Evolutionary conservation across 2,797 vertebrate genomes (phyloP).

Genomic region (Lepilemur ruficaudatus): DNA sequence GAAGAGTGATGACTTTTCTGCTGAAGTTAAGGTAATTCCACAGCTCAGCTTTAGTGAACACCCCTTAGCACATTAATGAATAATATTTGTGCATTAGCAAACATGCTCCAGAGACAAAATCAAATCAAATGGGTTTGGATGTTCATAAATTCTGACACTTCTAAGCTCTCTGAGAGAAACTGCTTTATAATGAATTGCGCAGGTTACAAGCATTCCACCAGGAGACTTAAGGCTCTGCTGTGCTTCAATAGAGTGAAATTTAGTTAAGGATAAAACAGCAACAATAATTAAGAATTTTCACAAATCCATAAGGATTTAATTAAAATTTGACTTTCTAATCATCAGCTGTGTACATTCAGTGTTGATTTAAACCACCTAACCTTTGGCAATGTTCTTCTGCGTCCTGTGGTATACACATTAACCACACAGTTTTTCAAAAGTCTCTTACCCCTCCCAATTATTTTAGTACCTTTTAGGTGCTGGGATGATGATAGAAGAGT

Average conservation of each 20-base stretch:
- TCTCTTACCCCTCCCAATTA: not conserved
- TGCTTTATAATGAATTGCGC: conserved; percentile 63
- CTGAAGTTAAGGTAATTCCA: conserved; percentile 87
- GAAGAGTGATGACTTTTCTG: conserved; percentile 89
- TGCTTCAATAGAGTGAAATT: conserved; percentile 18
- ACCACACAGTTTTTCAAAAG: not conserved
- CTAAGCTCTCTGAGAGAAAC: conserved; percentile 46
- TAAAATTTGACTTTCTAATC: conserved; percentile 42
- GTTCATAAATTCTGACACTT: conserved; percentile 67
- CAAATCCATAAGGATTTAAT: conserved; percentile 42
- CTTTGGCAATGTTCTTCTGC: not conserved
- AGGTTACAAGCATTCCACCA: not conserved
- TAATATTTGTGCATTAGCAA: conserved; percentile 74
- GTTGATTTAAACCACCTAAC: conserved; percentile 1
- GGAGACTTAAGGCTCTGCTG: not conserved
- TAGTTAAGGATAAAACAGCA: conserved; percentile 48
- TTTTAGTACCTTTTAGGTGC: not conserved
- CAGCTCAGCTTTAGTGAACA: conserved; percentile 49
- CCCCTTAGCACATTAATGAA: conserved; percentile 45
- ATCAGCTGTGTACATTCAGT: not conserved
- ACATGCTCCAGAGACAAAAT: conserved; percentile 54
- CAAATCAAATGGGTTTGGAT: conserved; percentile 51
- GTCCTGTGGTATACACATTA: not conserved
- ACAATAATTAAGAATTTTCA: conserved; percentile 52
- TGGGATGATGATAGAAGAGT: not conserved